Conservation (phyloP, 2,113 vertebrate species). For the Sigmodon hispidus region DNA sequence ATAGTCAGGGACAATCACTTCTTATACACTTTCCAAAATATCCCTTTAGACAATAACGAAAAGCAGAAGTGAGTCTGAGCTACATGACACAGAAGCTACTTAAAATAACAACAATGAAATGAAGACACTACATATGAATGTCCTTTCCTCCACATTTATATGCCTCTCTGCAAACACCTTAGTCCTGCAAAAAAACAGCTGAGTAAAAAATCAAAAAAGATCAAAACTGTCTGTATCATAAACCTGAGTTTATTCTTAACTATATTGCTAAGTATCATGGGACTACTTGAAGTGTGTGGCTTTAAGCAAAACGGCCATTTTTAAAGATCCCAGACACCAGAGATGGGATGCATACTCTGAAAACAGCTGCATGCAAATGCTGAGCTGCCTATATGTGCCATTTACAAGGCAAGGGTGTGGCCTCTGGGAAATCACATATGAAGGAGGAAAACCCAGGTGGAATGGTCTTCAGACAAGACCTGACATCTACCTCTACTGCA, state of each 20-base stretch:
- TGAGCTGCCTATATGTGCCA: neutral
- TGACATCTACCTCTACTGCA: neutral
- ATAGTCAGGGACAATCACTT: neutral
- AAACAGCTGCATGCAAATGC: fast-evolving
- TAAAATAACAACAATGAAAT: neutral
- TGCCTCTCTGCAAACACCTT: neutral
- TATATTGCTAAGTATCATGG: neutral
- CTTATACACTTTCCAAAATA: constrained; percentile 4
- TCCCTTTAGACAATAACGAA: neutral
- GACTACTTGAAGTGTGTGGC: neutral
- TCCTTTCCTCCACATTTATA: neutral
- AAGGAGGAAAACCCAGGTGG: neutral
- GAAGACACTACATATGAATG: neutral
- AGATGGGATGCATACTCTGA: neutral
- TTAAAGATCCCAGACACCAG: neutral
- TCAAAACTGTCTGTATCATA: neutral
- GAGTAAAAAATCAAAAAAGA: neutral
- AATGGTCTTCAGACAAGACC: neutral
- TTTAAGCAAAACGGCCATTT: neutral
- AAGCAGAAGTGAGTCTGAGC: neutral
- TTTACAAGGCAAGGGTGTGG: neutral
- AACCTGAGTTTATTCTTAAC: neutral
- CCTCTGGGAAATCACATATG: neutral
- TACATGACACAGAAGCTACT: neutral
- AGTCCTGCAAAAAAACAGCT: neutral